Evolutionary conservation across 2,113 vertebrate genomes (phyloP).

Genomic region (Nothocercus julius): DNA sequence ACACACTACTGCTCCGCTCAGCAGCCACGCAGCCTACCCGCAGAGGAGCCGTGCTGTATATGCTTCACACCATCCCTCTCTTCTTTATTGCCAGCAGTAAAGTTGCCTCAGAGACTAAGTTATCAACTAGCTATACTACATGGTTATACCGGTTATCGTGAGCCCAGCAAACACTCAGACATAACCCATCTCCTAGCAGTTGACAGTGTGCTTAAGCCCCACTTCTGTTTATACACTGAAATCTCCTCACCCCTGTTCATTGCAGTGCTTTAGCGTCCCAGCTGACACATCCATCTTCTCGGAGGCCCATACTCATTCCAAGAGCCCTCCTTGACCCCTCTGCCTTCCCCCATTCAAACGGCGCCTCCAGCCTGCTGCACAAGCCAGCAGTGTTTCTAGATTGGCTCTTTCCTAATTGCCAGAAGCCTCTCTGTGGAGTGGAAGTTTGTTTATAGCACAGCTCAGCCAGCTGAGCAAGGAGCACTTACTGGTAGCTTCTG

Average conservation of each 20-base stretch:
- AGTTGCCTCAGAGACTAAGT: not conserved
- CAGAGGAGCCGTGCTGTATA: not conserved
- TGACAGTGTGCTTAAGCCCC: not conserved
- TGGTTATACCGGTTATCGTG: not conserved
- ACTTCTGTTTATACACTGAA: not conserved
- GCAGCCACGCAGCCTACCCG: not conserved
- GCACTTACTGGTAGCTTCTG: not conserved
- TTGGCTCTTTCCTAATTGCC: not conserved
- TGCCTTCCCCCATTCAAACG: not conserved
- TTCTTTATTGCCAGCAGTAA: not conserved
- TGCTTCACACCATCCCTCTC: not conserved
- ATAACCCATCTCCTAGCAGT: fast-evolving
- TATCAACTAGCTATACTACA: not conserved
- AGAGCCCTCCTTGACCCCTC: not conserved
- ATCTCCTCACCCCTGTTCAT: not conserved
- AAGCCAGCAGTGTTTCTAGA: not conserved
- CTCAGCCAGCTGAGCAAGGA: not conserved
- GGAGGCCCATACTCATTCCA: not conserved
- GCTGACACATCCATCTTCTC: fast-evolving
- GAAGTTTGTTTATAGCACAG: not conserved
- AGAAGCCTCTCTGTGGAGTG: not conserved
- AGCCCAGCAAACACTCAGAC: fast-evolving
- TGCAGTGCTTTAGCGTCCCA: not conserved
- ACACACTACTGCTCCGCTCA: too few relatives aligned
- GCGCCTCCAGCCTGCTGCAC: not conserved